These are phyloP conservation scores for Drosophila pseudotalamancana DNA, from an alignment of 2,888 invertebrate genomes.

Conservation along the genomic window DNA sequence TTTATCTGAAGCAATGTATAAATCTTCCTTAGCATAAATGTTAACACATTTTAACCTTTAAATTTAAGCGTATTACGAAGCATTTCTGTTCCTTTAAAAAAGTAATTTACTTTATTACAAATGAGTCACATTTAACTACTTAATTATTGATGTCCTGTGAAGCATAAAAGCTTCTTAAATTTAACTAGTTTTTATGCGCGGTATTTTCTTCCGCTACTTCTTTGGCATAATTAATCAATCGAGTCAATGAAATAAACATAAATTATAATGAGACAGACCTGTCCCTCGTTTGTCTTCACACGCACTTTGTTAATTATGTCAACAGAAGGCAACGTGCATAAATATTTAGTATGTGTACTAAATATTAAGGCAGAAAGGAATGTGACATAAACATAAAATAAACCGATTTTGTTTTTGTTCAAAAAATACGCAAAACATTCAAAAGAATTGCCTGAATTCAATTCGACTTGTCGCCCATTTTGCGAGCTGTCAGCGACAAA, in stretches of 20 bases:
- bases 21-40: too few relatives aligned
- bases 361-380: constrained; percentile 20
- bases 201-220: background rate
- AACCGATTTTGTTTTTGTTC: constrained; percentile 4
- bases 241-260: constrained; percentile 17
- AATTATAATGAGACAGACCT: constrained; percentile 1
- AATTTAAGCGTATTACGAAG: too few relatives aligned
- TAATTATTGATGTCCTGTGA: background rate
- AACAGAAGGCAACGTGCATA: constrained; percentile 11
- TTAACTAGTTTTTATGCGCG: background rate
- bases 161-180: background rate
- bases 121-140: background rate
- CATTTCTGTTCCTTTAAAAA: background rate
- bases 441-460: constrained; percentile 24
- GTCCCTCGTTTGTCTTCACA: constrained; percentile 8
- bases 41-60: too few relatives aligned
- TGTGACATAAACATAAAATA: constrained; percentile 6
- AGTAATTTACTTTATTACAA: background rate
- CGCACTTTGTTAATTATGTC: constrained; percentile 35
- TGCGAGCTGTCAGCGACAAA: constrained; percentile 39
- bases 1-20: too few relatives aligned
- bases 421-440: background rate
- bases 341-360: constrained; percentile 24
- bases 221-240: constrained; percentile 30
- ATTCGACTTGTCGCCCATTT: constrained; percentile 30